These are phyloP conservation scores for Microdon myrmicae DNA, from an alignment of 2,888 invertebrate genomes.

Conservation along the genomic window DNA sequence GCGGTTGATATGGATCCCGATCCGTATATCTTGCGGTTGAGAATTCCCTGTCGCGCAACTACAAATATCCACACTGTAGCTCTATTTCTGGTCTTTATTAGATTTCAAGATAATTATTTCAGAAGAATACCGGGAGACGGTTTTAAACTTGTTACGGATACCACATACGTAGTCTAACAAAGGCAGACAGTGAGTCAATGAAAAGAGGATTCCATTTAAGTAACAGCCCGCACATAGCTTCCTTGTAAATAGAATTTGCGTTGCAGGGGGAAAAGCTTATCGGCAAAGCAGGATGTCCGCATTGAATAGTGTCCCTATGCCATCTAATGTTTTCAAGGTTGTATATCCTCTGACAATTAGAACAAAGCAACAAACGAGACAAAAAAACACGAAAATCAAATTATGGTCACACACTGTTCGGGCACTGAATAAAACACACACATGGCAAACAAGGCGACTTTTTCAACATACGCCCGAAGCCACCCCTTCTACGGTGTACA, in stretches of 20 bases:
- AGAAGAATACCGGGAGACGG: neutral
- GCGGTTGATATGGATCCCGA: neutral
- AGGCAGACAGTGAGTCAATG: slow-evolving; percentile 15
- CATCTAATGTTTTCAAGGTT: slow-evolving; percentile 35
- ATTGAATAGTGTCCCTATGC: slow-evolving; percentile 27
- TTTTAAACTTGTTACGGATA: no score
- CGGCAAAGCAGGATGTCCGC: slow-evolving; percentile 36
- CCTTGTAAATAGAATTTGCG: slow-evolving; percentile 14
- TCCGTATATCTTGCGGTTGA: slow-evolving; percentile 19
- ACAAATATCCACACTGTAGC: no score
- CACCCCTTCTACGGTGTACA: neutral
- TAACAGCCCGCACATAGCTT: slow-evolving; percentile 22
- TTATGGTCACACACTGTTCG: neutral
- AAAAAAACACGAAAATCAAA: no score
- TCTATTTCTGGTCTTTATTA: neutral
- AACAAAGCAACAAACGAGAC: no score
- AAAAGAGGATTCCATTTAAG: slow-evolving; percentile 37
- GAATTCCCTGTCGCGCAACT: slow-evolving; percentile 1
- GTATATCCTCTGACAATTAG: slow-evolving; percentile 14
- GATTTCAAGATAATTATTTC: slow-evolving; percentile 10
- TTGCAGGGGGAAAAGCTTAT: slow-evolving; percentile 15
- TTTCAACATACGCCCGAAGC: no score
- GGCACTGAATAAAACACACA: neutral
- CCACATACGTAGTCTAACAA: slow-evolving; percentile 14
- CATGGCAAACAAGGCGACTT: neutral